phyloP scores from a whole-genome alignment of 1,140 invertebrate genomes.

The Cydia strobilella region DNA sequence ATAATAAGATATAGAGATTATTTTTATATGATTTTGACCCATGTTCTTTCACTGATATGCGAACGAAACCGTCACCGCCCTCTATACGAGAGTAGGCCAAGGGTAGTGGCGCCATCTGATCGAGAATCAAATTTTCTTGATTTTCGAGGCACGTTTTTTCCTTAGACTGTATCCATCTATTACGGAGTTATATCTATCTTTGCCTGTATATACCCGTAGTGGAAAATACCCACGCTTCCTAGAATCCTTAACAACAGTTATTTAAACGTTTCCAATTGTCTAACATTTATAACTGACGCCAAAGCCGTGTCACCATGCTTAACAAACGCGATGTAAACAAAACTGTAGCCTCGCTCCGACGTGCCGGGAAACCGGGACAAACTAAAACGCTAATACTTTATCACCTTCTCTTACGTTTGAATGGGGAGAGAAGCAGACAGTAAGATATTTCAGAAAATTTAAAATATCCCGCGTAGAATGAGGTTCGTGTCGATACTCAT shows the following conservation, averaged over 20 bases:
- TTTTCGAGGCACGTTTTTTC: too few relatives aligned
- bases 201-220: background rate
- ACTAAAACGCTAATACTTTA: background rate
- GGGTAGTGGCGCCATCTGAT: too few relatives aligned
- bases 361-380: background rate
- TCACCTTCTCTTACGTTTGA: background rate
- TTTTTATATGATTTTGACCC: too few relatives aligned
- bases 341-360: background rate
- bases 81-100: too few relatives aligned
- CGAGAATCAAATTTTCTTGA: too few relatives aligned
- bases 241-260: slow-evolving; percentile 10
- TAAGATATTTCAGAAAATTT: background rate
- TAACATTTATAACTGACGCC: slow-evolving; percentile 19
- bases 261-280: slow-evolving; percentile 13
- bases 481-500: background rate
- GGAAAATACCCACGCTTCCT: background rate
- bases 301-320: slow-evolving; percentile 10
- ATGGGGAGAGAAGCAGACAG: background rate
- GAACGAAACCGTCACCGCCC: too few relatives aligned
- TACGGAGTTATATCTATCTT: too few relatives aligned
- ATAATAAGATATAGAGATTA: too few relatives aligned
- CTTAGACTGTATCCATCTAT: too few relatives aligned
- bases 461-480: background rate
- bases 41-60: too few relatives aligned
- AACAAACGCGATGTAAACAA: slow-evolving; percentile 26